Percentiles rank a stretch among this genome's conserved stretches.
phyloP scores from a whole-genome alignment of 2,888 invertebrate species.

The Thumatha senex region DNA sequence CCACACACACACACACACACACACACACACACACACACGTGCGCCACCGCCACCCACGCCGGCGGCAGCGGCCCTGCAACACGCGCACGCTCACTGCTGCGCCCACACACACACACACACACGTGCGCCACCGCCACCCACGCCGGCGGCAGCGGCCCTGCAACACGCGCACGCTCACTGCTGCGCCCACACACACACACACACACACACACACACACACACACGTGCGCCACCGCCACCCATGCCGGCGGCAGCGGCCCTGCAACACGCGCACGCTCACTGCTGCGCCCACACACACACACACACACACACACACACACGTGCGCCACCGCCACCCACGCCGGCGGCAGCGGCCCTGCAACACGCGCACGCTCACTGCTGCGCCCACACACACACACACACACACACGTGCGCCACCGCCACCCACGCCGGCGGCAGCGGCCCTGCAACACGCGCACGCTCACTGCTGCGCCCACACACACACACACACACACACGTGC shows the following conservation, averaged over 20 bases:
- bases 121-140: slow-evolving; percentile 90
- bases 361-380: not conserved
- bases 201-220: no score
- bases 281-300: not conserved
- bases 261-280: slow-evolving; percentile 42
- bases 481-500: no score
- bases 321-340: slow-evolving; percentile 89
- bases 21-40: no score
- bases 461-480: not conserved
- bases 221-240: slow-evolving; percentile 90
- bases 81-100: not conserved
- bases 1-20: no score
- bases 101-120: no score
- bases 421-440: slow-evolving; percentile 90
- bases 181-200: not conserved
- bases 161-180: not conserved
- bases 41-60: slow-evolving; percentile 89
- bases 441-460: slow-evolving; percentile 78
- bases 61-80: slow-evolving; percentile 91
- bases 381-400: no score
- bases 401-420: slow-evolving; percentile 90
- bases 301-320: no score
- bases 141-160: slow-evolving; percentile 91
- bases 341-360: slow-evolving; percentile 91
- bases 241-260: slow-evolving; percentile 92